A percentile compares a stretch with the other conserved stretches of the same genome.
Evolutionary conservation across 37 sponge, comb jelly and placozoan genomes (phyloP).

Genomic region (Spongia lamella): DNA sequence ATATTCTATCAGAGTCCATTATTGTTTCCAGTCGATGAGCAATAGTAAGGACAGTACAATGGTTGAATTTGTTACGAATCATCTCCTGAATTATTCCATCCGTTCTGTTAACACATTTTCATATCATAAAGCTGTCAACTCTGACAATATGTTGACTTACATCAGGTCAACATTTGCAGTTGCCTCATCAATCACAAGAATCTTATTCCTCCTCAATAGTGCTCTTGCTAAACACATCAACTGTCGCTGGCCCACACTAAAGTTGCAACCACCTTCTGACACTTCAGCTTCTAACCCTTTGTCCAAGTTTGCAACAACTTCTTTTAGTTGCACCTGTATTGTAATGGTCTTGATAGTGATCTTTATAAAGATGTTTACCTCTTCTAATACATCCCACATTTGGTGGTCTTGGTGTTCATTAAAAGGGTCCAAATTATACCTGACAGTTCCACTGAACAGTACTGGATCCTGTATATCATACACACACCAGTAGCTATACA

Average conservation of each 20-base stretch:
- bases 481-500: not conserved
- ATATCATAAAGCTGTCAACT: too few species aligned
- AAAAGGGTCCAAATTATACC: conserved; percentile 93
- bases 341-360: too few species aligned
- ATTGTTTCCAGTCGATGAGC: conserved; percentile 95
- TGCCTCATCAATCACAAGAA: conserved; percentile 77
- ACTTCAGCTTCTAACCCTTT: conserved; percentile 57
- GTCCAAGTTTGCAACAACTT: conserved; percentile 40
- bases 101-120: conserved; percentile 45
- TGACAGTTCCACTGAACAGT: conserved; percentile 85
- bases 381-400: conserved; percentile 80
- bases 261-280: conserved; percentile 68
- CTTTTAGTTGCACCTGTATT: conserved; percentile 77
- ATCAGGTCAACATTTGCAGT: conserved; percentile 79
- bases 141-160: conserved; percentile 26
- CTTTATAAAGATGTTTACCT: conserved; percentile 20
- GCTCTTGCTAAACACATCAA: conserved; percentile 76
- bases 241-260: conserved; percentile 78
- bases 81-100: conserved; percentile 84
- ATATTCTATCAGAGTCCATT: conserved; percentile 83
- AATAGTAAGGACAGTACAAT: conserved; percentile 86
- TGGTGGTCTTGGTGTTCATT: conserved; percentile 57
- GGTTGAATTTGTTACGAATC: conserved; percentile 66
- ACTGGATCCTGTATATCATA: conserved; percentile 75
- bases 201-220: conserved; percentile 66